Evolutionary conservation across 2,888 invertebrate genomes (phyloP).

Genomic region (Merodon equestris): DNA sequence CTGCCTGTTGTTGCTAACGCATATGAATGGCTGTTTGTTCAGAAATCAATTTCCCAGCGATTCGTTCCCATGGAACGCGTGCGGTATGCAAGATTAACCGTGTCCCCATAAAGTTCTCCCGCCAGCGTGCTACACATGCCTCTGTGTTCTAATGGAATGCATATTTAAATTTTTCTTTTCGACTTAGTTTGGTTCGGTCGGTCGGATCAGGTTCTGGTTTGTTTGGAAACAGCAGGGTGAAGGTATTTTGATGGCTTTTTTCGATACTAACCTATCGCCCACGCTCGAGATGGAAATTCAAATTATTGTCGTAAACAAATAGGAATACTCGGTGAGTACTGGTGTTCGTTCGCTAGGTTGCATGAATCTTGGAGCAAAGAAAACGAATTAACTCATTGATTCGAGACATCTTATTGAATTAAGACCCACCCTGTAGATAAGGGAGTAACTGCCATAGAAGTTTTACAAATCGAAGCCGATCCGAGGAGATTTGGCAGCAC

Average conservation of each 20-base stretch:
- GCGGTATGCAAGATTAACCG: conserved; percentile 56
- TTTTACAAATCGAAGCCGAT: too few species aligned
- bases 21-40: conserved; percentile 21
- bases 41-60: conserved; percentile 57
- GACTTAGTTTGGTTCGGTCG: neutral
- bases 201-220: neutral
- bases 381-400: conserved; percentile 12
- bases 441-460: too few species aligned
- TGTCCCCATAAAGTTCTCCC: neutral
- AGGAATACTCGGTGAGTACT: neutral
- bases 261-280: conserved; percentile 48
- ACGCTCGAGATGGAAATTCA: conserved; percentile 35
- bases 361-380: neutral
- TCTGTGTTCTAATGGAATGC: conserved; percentile 54
- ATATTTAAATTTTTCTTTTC: conserved; percentile 52
- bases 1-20: conserved; percentile 16
- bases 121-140: neutral
- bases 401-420: conserved; percentile 47
- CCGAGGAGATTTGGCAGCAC: conserved; percentile 2
- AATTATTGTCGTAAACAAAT: conserved; percentile 26
- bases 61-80: conserved; percentile 44
- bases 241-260: conserved; percentile 59
- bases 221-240: conserved; percentile 17
- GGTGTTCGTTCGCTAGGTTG: too few species aligned
- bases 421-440: too few species aligned